A percentile compares a stretch with the other conserved stretches of the same genome.
These are phyloP conservation scores for Belgica antarctica DNA, from an alignment of 2,888 invertebrate species.

Conservation along the genomic window DNA sequence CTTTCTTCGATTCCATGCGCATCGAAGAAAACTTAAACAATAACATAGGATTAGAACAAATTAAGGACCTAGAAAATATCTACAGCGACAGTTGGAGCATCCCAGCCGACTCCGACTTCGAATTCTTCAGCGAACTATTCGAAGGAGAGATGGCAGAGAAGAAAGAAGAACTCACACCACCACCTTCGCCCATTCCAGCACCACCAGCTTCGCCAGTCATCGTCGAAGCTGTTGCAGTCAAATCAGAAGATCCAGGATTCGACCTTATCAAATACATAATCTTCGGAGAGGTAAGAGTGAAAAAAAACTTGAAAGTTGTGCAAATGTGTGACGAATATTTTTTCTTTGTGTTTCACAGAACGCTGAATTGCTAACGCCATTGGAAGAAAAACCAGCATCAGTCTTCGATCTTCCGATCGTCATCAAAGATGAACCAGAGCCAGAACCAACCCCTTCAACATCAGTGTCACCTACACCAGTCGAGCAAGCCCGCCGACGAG, in stretches of 20 bases:
- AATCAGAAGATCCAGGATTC: not conserved
- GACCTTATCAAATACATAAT: constrained; percentile 24
- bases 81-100: constrained; percentile 1
- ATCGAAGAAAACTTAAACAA: constrained; percentile 28
- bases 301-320: not conserved
- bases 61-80: constrained; percentile 13
- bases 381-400: constrained; percentile 34
- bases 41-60: constrained; percentile 25
- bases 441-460: constrained; percentile 31
- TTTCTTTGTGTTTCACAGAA: constrained; percentile 9
- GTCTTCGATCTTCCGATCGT: not conserved
- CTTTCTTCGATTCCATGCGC: constrained; percentile 9
- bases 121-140: constrained; percentile 11
- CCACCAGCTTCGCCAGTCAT: not conserved
- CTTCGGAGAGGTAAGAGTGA: constrained; percentile 10
- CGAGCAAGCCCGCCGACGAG: not conserved
- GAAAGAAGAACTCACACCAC: not conserved
- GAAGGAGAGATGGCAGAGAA: not conserved
- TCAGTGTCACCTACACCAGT: not conserved
- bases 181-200: not conserved
- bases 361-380: constrained; percentile 17
- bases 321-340: not conserved
- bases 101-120: not conserved
- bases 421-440: not conserved
- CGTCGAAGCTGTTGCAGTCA: not conserved